Evolutionary conservation across 2,797 vertebrate genomes (phyloP), one percentile per base, ranked within the genome.

Genomic region (Catharus ustulatus): DNA sequence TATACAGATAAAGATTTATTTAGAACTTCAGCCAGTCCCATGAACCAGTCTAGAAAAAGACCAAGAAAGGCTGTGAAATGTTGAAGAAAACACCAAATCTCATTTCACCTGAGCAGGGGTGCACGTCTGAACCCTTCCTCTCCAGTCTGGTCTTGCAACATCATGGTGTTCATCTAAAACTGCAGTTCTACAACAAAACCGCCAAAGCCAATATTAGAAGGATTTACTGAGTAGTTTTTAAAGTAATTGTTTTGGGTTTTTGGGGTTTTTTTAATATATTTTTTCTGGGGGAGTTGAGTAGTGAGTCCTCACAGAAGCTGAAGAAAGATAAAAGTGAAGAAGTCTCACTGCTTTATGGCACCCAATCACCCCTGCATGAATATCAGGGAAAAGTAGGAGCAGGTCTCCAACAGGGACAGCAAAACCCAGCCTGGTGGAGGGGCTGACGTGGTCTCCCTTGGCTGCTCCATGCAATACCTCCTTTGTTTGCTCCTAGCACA

Each of bases 401-500:
- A 0, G 1, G 38, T 55, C 63, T 76, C 59, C 79, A 49, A 6
- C 34, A 46, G 69, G 69, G 86, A 76, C 1, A 66, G 45, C 62
- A 29, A 84, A 69, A 8, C 57, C n/a, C 0, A 0, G 27, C n/a
- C 85, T 45, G 80, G 77, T 49, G 43, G 13, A 92, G 62, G 12
- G 73, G 54, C 84, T 89, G 43, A 6, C 34, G 72, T 59, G 51
- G 49, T 45, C 46, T 84, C 82, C 68, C 87, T 34, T 93, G 93
- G 87, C 90, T 92, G 86, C 91, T 75, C 34, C 1, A 1, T 87
- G 96, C 87, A 93, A 92, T 91, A 23, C 84, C 94, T 93, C 78
- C 89, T 97, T 96, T 96, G 95, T 96, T 91, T 93, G 89, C 2
- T 96, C 89, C 89, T 92, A 90, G 93, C 81, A 62, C 68, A 72